phyloP scores from a whole-genome alignment of 1,140 invertebrate genomes.

The Drosophila saltans region DNA sequence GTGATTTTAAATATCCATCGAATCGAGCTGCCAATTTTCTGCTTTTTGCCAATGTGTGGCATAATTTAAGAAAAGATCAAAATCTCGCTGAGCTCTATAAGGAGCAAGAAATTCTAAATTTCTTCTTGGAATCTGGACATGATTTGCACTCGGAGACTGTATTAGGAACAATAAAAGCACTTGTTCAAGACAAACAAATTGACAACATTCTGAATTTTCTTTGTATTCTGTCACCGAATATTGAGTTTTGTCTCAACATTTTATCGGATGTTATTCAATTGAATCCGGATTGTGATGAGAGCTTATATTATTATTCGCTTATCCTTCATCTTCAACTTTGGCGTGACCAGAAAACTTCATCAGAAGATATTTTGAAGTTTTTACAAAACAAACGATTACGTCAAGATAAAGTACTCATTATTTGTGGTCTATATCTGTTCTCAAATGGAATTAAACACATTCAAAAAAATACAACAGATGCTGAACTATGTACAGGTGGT shows the following conservation, averaged over 20 bases:
- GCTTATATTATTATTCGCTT: constrained; percentile 49
- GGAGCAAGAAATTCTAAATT: constrained; percentile 44
- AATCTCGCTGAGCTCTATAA: constrained; percentile 16
- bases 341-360: constrained; percentile 32
- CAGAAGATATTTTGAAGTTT: constrained; percentile 29
- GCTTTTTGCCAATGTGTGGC: neutral
- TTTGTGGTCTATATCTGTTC: constrained; percentile 50
- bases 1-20: constrained; percentile 26
- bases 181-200: constrained; percentile 23
- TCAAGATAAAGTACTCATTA: constrained; percentile 43
- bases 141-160: constrained; percentile 19
- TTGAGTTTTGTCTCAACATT: constrained; percentile 34
- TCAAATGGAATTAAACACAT: constrained; percentile 10
- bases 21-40: constrained; percentile 5
- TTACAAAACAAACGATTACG: constrained; percentile 30
- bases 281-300: constrained; percentile 19
- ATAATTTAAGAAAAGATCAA: constrained; percentile 4
- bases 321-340: constrained; percentile 48
- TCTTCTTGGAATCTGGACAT: constrained; percentile 38
- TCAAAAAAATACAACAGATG: neutral
- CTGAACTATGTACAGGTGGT: neutral
- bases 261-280: constrained; percentile 32
- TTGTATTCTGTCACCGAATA: constrained; percentile 39
- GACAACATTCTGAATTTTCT: constrained; percentile 50
- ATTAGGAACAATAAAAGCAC: constrained; percentile 23